Conservation (phyloP, 2,888 invertebrate genomes). For the Micoletzkya japonica region DNA sequence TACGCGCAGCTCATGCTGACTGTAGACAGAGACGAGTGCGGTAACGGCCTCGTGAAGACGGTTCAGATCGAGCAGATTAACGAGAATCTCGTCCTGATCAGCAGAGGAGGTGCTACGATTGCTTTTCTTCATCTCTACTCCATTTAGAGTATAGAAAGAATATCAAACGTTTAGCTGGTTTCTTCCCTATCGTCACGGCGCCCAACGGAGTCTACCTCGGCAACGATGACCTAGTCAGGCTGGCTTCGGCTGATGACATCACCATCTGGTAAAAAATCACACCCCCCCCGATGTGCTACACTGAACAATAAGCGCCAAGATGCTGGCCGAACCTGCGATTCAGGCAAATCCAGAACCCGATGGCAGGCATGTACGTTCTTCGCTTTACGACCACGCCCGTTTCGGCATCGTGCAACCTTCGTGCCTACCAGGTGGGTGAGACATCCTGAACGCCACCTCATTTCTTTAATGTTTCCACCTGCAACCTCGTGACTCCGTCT, state of each 20-base stretch:
- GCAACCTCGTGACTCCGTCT: background rate
- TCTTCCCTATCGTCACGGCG: slow-evolving; percentile 8
- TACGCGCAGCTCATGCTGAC: slow-evolving; percentile 17
- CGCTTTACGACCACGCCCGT: background rate
- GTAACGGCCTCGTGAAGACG: slow-evolving; percentile 20
- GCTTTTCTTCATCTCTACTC: too few species aligned
- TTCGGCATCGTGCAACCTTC: background rate
- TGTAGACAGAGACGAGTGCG: slow-evolving; percentile 23
- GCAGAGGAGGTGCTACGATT: slow-evolving; percentile 21
- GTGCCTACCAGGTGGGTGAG: slow-evolving; percentile 6
- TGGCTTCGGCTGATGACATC: slow-evolving; percentile 7
- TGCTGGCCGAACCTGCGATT: background rate
- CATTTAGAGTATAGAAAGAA: background rate
- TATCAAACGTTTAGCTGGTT: background rate
- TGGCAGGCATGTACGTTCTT: slow-evolving; percentile 7
- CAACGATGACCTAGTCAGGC: background rate
- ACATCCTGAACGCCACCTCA: background rate
- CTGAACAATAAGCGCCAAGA: background rate
- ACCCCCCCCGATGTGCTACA: background rate
- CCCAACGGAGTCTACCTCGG: background rate
- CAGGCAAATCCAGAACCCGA: slow-evolving; percentile 9
- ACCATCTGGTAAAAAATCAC: slow-evolving; percentile 3
- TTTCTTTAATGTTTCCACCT: background rate
- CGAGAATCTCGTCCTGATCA: slow-evolving; percentile 16
- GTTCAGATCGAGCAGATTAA: slow-evolving; percentile 14